Evolutionary conservation across 2,888 invertebrate species (phyloP).

Genomic region (Malthinus seriepunctatus): DNA sequence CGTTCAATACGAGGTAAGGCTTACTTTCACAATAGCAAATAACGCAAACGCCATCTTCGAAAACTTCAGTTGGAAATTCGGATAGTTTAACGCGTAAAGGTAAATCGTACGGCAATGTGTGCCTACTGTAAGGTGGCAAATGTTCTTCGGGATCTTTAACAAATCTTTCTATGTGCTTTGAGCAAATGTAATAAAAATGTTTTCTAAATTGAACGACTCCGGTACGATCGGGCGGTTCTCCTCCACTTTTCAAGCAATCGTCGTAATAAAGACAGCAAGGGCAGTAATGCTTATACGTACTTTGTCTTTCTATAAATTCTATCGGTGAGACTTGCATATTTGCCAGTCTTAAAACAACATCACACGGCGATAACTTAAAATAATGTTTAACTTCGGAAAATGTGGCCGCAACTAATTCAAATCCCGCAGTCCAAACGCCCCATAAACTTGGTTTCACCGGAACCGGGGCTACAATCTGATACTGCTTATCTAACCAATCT

Average conservation of each 20-base stretch:
- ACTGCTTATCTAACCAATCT: conserved; percentile 59
- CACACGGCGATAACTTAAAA: conserved; percentile 54
- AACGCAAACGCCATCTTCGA: conserved; percentile 63
- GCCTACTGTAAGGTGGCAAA: conserved; percentile 49
- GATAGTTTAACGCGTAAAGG: conserved; percentile 50
- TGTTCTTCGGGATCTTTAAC: conserved; percentile 53
- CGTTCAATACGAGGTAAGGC: conserved; percentile 54
- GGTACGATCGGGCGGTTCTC: conserved; percentile 57
- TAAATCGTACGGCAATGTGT: conserved; percentile 55
- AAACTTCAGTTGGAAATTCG: conserved; percentile 45
- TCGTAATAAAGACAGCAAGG: conserved; percentile 60
- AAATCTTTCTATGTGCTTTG: conserved; percentile 58
- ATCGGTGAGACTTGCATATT: conserved; percentile 62
- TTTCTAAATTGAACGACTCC: conserved; percentile 62
- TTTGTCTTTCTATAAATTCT: conserved; percentile 56
- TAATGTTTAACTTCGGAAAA: conserved; percentile 59
- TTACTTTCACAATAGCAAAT: conserved; percentile 63
- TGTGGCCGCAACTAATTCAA: conserved; percentile 49
- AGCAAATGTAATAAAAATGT: conserved; percentile 65
- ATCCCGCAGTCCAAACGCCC: conserved; percentile 58
- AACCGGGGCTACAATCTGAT: conserved; percentile 59
- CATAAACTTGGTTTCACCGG: conserved; percentile 60
- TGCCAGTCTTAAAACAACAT: conserved; percentile 57
- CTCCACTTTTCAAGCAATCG: conserved; percentile 49
- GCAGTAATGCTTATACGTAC: conserved; percentile 60